Base-by-base conservation (phyloP, 2,113 vertebrate species). In the Istiophorus platypterus region DNA sequence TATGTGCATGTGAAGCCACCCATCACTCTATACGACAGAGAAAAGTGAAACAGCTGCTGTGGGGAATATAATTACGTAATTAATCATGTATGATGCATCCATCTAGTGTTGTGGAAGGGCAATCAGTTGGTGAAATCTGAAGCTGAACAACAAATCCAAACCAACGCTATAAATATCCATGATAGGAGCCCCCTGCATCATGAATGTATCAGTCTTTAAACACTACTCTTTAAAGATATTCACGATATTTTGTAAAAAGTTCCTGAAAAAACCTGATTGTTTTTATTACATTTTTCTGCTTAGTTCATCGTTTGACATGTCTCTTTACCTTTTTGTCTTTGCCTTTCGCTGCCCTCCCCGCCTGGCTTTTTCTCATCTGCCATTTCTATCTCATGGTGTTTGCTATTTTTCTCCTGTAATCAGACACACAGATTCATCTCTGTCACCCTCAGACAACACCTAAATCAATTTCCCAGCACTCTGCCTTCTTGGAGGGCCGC, bases 401-500 rank as follows among this genome's bases (percentile, higher is more conserved):
- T 89, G 83, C 85, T 71, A 80, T 89, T 90, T 87, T 88, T 92
- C 91, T 91, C 72, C 78, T 89, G 83, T 89, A 88, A 90, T 92
- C 84, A 91, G 87, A 89, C 87, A 76, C 82, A 86, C 85, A 92
- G 88, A 95, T 95, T 88, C 82, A 94, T 94, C 88, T 92, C 81
- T 93, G 92, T 94, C 91, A 15, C 72, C 72, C 86, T 85, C 87
- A 84, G 80, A 89, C 85, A 85, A 26, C 78, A 76, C 67, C 78
- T 85, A 91, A 93, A 94, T 94, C 90, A 89, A 92, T 95, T 94
- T 93, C 90, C 90, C 82, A 88, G 81, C 85, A 83, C 85, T 91
- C 90, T 90, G 79, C 83, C 88, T 71, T 91, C 84, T 78, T 81
- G 73, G 80, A 85, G 85, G 87, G 87, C 72, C 22, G 72, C 89